phyloP scores from a whole-genome alignment of 2,888 invertebrate genomes.

The Hydraecia micacea region DNA sequence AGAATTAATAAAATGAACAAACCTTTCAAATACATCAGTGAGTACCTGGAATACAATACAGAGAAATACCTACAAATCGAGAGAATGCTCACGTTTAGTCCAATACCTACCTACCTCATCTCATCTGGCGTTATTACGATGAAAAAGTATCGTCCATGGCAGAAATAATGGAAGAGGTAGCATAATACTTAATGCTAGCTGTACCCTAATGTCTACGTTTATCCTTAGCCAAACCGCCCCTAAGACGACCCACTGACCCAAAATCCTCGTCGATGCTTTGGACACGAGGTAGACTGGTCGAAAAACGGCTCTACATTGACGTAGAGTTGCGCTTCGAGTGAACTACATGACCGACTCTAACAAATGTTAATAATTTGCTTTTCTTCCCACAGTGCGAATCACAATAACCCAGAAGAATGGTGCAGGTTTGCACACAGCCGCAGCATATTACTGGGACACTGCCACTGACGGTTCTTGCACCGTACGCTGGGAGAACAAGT shows the following conservation, averaged over 20 bases:
- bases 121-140: not conserved
- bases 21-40: constrained; percentile 94
- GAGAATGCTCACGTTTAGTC: not conserved
- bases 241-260: too few species aligned
- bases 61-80: not conserved
- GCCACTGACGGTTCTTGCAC: constrained; percentile 95
- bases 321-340: not conserved
- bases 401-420: constrained; percentile 96
- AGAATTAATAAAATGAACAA: constrained; percentile 94
- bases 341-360: not conserved
- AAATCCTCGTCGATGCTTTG: not conserved
- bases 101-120: not conserved
- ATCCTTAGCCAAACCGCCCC: not conserved
- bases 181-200: not conserved
- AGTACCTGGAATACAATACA: constrained; percentile 71
- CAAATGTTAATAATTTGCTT: not conserved
- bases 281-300: not conserved
- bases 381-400: constrained; percentile 91
- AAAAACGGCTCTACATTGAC: not conserved
- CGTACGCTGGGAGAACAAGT: constrained; percentile 96
- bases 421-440: constrained; percentile 95
- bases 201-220: not conserved
- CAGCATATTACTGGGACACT: constrained; percentile 96
- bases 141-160: not conserved
- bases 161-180: not conserved